Evolutionary conservation across 1,140 invertebrate species (phyloP), one percentile per base, ranked within the genome.

Genomic region (Odontomachus brunneus): DNA sequence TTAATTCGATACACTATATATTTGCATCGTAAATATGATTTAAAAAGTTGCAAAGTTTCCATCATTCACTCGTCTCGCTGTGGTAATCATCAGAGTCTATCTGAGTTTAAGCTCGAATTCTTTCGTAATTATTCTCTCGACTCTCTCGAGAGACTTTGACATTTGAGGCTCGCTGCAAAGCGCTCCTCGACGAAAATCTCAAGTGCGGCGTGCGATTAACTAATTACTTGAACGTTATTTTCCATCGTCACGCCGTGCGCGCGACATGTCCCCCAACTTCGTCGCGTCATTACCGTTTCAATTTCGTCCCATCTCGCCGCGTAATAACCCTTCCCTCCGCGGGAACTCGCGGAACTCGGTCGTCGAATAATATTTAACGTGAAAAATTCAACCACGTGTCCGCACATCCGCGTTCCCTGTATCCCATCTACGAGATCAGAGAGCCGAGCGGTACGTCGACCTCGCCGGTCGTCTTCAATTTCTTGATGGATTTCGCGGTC

Each of bases 401-500:
- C 12, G n/a, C 57, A 49, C 24, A 24, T 62, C 11, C n/a, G 38
- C 9, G 38, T 33, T 33, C n/a, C 29, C 29, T 29, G 53, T 17
- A 24, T 48, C 19, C 11, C 55, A 11, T 3, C 38, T 44, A 7
- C 29, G 29, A 33, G 2, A 5, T 5, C 29, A 33, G 7, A 44
- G 53, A 19, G 22, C 22, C 19, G 38, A 29, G 51, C 26, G 7
- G 9, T 44, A 4, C 38, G 22, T 19, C 49, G 29, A 76, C 12
- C 44, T 14, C 74, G 14, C 59, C 22, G 49, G 48, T 5, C 49
- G 51, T 69, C 63, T 78, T 78, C 66, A 78, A 78, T 78, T 78
- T 69, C 65, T 80, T 26, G 51, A 69, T 80, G 62, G 22, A 80
- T 69, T 48, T 80, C 33, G 65, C 75, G 75, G 51, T 80, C 65